Percentiles rank a stretch among this genome's conserved stretches.
Evolutionary conservation across 2,888 invertebrate species (phyloP).

Genomic region (Dolichomitus sp.): DNA sequence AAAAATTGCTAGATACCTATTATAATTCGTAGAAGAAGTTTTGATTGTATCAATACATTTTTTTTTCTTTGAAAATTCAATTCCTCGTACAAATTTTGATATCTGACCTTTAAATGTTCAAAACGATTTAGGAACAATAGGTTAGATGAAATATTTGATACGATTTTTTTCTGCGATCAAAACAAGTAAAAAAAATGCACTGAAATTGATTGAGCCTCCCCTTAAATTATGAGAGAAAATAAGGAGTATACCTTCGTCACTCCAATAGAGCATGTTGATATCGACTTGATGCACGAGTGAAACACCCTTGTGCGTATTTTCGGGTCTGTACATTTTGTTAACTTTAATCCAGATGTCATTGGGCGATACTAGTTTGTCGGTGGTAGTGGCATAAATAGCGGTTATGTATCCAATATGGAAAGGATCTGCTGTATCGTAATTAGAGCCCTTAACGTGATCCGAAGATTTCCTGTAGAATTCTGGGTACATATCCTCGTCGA

Average conservation of each 20-base stretch:
- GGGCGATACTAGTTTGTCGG: conserved; percentile 87
- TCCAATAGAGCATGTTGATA: conserved; percentile 92
- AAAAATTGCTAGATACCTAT: too few relatives aligned
- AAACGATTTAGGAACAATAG: too few relatives aligned
- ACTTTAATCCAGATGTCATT: conserved; percentile 90
- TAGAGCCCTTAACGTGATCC: conserved; percentile 91
- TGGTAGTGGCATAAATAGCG: conserved; percentile 88
- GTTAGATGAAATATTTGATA: too few relatives aligned
- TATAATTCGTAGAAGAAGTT: too few relatives aligned
- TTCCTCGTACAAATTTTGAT: too few relatives aligned
- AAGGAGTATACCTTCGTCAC: conserved; percentile 89
- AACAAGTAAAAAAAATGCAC: neutral
- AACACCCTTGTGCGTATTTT: conserved; percentile 90
- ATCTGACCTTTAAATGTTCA: too few relatives aligned
- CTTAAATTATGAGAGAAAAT: conserved; percentile 29
- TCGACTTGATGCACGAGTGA: conserved; percentile 89
- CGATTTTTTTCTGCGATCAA: neutral
- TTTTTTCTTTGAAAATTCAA: too few relatives aligned
- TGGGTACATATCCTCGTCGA: conserved; percentile 92
- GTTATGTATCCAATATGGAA: conserved; percentile 92
- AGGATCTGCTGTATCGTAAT: conserved; percentile 91
- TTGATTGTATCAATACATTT: too few relatives aligned
- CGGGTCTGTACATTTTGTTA: conserved; percentile 91
- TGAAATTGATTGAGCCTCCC: neutral
- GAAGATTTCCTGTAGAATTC: conserved; percentile 93